A percentile compares a stretch with the other conserved stretches of the same genome.
Evolutionary conservation across 2,888 invertebrate genomes (phyloP).

Genomic region (Drosophila incognita): DNA sequence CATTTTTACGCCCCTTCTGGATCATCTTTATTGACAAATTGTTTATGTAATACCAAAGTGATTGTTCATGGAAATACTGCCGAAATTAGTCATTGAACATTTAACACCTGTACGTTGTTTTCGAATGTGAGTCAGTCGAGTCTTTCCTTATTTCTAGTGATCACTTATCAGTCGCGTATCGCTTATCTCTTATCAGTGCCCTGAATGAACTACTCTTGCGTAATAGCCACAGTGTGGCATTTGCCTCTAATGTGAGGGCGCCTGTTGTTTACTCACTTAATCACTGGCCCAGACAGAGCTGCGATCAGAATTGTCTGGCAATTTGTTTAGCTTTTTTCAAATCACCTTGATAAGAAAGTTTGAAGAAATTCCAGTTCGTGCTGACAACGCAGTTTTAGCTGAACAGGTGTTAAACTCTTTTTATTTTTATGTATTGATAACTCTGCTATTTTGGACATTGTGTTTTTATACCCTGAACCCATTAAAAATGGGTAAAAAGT

Average conservation of each 20-base stretch:
- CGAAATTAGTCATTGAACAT: conserved; percentile 19
- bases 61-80: neutral
- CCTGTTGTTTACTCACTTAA: conserved; percentile 49
- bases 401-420: neutral
- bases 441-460: neutral
- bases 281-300: neutral
- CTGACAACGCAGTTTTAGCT: conserved; percentile 7
- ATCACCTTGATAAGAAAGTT: conserved; percentile 28
- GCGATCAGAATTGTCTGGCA: conserved; percentile 38
- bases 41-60: neutral
- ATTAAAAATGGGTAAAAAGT: neutral
- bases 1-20: neutral
- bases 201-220: conserved; percentile 1
- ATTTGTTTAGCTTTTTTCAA: conserved; percentile 18
- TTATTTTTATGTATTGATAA: neutral
- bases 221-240: neutral
- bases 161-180: conserved; percentile 15
- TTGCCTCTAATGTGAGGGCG: conserved; percentile 15
- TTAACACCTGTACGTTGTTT: conserved; percentile 44
- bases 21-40: neutral
- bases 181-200: conserved; percentile 25
- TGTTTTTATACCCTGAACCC: neutral
- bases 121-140: conserved; percentile 42
- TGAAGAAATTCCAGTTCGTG: conserved; percentile 5
- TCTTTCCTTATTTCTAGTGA: conserved; percentile 15